Base-by-base conservation (phyloP, 2,113 vertebrate genomes). In the Rostratula benghalensis region DNA sequence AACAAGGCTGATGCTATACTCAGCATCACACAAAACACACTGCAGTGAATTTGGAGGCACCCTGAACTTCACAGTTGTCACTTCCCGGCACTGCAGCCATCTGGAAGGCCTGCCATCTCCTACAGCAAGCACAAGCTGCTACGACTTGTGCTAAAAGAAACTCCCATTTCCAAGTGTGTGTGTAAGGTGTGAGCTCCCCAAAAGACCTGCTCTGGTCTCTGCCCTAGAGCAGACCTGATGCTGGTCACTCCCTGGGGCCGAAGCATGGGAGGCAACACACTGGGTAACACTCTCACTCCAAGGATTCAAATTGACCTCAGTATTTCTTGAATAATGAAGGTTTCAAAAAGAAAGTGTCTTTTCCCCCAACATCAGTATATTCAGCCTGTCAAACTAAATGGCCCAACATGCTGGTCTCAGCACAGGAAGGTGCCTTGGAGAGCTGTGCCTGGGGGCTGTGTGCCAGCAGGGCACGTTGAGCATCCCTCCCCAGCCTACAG, bases 51-150 rank as follows among this genome's bases (percentile, higher is more conserved):
- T 77, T 89, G 88, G 83, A 94, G 88, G 83, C 94, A 93, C 83
- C 88, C 90, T 81, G 76, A 94, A 94, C 94, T 97, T 95, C 95
- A 94, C 95, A 97, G 95, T 96, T 96, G 96, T 94, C 95, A 95
- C 83, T 90, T 96, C 73, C 80, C 30, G 0, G 95, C 90, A 89
- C 83, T 83, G 92, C 90, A 93, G 94, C 90, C 93, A 94, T 96
- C 95, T 96, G 94, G 94, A 95, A 93, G 64, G 73, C 88, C 76
- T 93, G 94, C 96, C 73, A 94, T 95, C 88, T 97, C 95, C 83
- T 30, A 64, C 86, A 90, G 92, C 76, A 97, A 93, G 86, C 28
- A 48, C 88, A 93, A 93, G 94, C 88, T 97, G 90, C 94, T 96
- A 94, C 41, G 18, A 89, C 92, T 92, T 89, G 93, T 10, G 35